phyloP scores from a whole-genome alignment of 2,888 invertebrate genomes.

The Euphydryas editha region DNA sequence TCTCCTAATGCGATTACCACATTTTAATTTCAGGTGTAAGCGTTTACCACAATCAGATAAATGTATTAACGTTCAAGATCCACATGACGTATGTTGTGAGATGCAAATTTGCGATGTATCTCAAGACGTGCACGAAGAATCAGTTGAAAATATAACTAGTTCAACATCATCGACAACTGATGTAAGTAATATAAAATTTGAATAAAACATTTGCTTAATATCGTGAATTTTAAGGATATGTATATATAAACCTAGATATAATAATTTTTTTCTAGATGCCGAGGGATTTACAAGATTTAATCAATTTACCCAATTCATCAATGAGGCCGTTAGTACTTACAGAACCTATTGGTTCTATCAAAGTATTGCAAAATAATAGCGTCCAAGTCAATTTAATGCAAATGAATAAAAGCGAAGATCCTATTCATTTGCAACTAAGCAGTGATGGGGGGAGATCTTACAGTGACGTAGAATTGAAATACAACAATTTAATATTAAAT shows the following conservation, averaged over 20 bases:
- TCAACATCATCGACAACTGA: slow-evolving; percentile 46
- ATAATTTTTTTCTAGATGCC: slow-evolving; percentile 41
- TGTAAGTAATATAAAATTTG: slow-evolving; percentile 28
- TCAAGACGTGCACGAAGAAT: slow-evolving; percentile 88
- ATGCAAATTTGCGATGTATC: slow-evolving; percentile 94
- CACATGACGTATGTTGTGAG: slow-evolving; percentile 92
- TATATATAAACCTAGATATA: not conserved
- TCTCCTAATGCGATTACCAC: not conserved
- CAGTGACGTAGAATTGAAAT: slow-evolving; percentile 67
- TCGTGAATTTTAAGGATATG: not conserved
- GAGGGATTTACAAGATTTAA: slow-evolving; percentile 52
- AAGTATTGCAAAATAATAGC: slow-evolving; percentile 75
- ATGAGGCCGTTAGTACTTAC: slow-evolving; percentile 59
- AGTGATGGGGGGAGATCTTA: slow-evolving; percentile 70
- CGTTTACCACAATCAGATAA: slow-evolving; percentile 85
- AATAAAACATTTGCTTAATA: not conserved
- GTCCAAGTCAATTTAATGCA: slow-evolving; percentile 77
- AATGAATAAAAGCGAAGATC: slow-evolving; percentile 64
- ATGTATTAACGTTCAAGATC: slow-evolving; percentile 92
- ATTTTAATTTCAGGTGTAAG: slow-evolving; percentile 80
- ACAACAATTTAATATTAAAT: slow-evolving; percentile 70
- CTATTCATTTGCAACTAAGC: slow-evolving; percentile 71
- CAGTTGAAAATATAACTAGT: slow-evolving; percentile 60
- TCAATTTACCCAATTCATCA: slow-evolving; percentile 46
- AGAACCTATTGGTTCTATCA: slow-evolving; percentile 77